Base-by-base conservation (phyloP, 2,113 vertebrate species). In the Himantopus leucocephalus region DNA sequence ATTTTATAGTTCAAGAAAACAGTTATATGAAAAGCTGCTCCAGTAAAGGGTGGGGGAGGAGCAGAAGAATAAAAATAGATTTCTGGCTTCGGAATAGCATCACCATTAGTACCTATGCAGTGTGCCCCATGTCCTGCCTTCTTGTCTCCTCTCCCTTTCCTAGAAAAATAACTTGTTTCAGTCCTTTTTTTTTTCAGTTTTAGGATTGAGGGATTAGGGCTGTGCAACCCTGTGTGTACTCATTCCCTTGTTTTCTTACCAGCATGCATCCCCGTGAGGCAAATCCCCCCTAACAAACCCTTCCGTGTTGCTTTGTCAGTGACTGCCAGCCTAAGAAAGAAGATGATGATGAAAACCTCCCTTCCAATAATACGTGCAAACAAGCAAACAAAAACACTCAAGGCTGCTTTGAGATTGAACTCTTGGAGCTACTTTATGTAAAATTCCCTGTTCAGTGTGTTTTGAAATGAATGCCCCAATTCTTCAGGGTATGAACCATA, bases 1-100 rank as follows among this genome's bases (percentile, higher is more conserved):
- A 94, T 95, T 88, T 97, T 92, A 79, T 53, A 79, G 77, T 48
- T 79, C 39, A 93, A 96, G 92, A 79, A 95, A 96, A 45, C 39
- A 41, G 53, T 87, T 67, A 23, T 67, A 55, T 35, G 39, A 93
- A 92, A 87, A 90, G 24, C 78, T 5, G 21, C 55, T 73, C 37
- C 72, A 93, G 19, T n/a, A 75, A 68, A 72, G 41, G 23, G 7
- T 22, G 41, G 66, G n/a, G 68, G 53, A 87, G 77, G 35, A 64
- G 9, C 15, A 87, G n/a, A 64, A 35, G 18, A 66, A 63, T 52
- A 84, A 86, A 96, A 79, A 94, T 75, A 75, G 12, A 17, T 77
- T 95, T 62, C 68, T 84, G 30, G 2, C 5, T 95, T 2, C 7
- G 79, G 78, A 85, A 68, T 11, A 94, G 3, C 58, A 75, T 56